Percentiles rank a stretch among this genome's conserved stretches.
phyloP scores from a whole-genome alignment of 2,888 invertebrate species.

The Frankliniella intonsa region DNA sequence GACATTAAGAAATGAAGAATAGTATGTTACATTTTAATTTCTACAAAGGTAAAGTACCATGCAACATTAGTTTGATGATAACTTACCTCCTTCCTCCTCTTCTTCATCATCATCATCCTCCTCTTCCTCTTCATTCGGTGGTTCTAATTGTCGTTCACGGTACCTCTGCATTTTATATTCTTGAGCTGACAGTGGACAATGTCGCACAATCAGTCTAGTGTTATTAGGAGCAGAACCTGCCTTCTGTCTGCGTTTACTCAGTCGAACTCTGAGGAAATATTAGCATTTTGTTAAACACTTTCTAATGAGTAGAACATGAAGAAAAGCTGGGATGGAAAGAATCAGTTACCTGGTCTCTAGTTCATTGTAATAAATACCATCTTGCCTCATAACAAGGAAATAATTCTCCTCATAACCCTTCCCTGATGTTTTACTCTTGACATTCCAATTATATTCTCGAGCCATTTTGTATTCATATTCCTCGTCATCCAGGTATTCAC shows the following conservation, averaged over 20 bases:
- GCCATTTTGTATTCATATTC: slow-evolving; percentile 97
- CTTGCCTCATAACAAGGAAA: slow-evolving; percentile 86
- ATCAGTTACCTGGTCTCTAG: slow-evolving; percentile 66
- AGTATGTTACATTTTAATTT: neutral
- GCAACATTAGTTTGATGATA: slow-evolving; percentile 33
- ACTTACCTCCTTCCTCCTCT: slow-evolving; percentile 40
- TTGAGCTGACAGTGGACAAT: slow-evolving; percentile 75
- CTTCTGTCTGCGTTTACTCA: slow-evolving; percentile 87
- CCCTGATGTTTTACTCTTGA: slow-evolving; percentile 85
- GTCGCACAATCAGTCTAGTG: slow-evolving; percentile 82
- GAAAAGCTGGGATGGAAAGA: neutral
- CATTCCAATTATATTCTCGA: slow-evolving; percentile 98
- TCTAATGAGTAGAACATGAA: neutral
- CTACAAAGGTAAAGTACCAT: neutral
- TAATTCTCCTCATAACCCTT: slow-evolving; percentile 97
- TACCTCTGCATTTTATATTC: slow-evolving; percentile 84
- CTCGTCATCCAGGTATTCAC: slow-evolving; percentile 82
- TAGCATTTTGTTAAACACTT: slow-evolving; percentile 29
- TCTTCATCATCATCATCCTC: slow-evolving; percentile 51
- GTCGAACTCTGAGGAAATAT: slow-evolving; percentile 63
- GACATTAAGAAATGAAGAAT: neutral
- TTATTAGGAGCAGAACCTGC: slow-evolving; percentile 63
- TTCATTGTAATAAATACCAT: slow-evolving; percentile 92
- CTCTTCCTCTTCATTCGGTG: slow-evolving; percentile 66
- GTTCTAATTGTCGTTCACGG: slow-evolving; percentile 83